Conservation (phyloP, 2,113 vertebrate genomes). For the Chunga burmeisteri region DNA sequence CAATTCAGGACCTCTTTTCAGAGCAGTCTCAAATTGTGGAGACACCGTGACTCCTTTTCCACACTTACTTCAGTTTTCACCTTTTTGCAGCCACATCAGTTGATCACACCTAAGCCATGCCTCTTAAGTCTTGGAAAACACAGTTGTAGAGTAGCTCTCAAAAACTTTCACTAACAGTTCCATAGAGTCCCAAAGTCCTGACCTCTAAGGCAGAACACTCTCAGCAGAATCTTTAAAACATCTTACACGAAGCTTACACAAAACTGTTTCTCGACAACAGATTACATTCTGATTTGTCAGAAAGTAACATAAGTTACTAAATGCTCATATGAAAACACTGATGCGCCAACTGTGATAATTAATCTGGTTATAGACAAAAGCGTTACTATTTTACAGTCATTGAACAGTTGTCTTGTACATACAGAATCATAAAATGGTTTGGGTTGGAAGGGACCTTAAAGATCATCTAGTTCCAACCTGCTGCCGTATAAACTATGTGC, state of each 20-base stretch:
- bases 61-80: neutral
- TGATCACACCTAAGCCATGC: neutral
- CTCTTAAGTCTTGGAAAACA: neutral
- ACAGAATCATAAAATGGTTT: neutral
- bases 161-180: neutral
- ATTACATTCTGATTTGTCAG: neutral
- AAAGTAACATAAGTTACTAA: neutral
- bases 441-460: neutral
- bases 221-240: neutral
- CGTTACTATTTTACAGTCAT: neutral
- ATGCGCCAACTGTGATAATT: neutral
- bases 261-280: neutral
- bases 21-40: neutral
- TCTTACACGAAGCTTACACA: neutral
- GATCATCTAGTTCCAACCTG: neutral
- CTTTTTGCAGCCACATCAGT: neutral
- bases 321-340: neutral
- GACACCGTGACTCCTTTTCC: neutral
- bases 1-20: neutral
- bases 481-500: accelerated
- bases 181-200: neutral
- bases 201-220: neutral
- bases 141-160: neutral
- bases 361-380: neutral
- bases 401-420: neutral